Base-by-base conservation (phyloP, 2,888 invertebrate species). In the Synanthedon andrenaeformis region DNA sequence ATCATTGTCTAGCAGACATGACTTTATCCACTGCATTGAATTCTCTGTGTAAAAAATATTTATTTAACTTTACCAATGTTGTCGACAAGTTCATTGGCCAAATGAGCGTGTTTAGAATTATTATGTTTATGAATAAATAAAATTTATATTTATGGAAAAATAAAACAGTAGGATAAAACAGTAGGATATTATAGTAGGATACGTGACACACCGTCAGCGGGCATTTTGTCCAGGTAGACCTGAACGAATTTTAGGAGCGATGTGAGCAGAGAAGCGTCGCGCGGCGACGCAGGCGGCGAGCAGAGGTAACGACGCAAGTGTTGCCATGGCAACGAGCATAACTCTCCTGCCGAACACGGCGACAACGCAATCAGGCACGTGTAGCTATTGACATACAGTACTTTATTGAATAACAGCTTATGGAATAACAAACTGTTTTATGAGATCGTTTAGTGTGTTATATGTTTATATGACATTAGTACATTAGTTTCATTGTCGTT, bases 211-310 rank as follows among this genome's bases (percentile, higher is more conserved):
- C 49, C 49, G 13, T 49, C 17, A 17, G 19, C 60, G 12, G 78
- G 73, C n/a, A 80, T 68, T 55, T 74, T 72, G 52, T 84, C 81
- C 73, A 84, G 78, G 45, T 76, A 86, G 1, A 68, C 64, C 3
- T 77, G 55, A 42, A 84, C 67, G 56, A 83, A 84, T 48, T 76
- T 74, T 58, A 86, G 61, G 52, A 86, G 76, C 41, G 87, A 72
- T 3, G 88, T 79, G 51, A 93, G 84, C 35, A 93, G 72, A 14
- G 88, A 74, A 17, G 89, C 88, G 68, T 93, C 93, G 45, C 91
- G 90, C 51, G 89, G 79, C 51, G 90, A 91, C 0, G 92, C 90
- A 0, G 93, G 93, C 51, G 91, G 89, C 2, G 91, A 88, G 55
- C 84, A 77, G 49, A 93, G 74, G 71, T 91, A 93, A 48, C 91